Conservation (phyloP, 2,888 invertebrate species). For the Monoplex corrugatus region DNA sequence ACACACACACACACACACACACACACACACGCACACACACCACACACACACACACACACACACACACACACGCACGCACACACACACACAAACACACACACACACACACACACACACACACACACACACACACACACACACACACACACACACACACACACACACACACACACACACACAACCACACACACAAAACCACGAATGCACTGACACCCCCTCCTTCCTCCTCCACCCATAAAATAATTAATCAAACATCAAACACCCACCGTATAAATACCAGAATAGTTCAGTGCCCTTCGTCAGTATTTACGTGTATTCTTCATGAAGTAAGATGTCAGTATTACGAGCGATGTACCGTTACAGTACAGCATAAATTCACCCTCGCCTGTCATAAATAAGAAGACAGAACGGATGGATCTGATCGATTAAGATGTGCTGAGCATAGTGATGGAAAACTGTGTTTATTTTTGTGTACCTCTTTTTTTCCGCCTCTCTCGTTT, state of each 20-base stretch:
- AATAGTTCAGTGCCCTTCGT: neutral
- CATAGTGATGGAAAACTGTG: too few species aligned
- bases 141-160: constrained; percentile 26
- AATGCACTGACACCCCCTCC: neutral
- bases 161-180: neutral
- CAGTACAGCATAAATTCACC: too few species aligned
- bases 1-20: too few species aligned
- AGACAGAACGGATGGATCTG: too few species aligned
- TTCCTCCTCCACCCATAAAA: neutral
- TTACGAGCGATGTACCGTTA: neutral
- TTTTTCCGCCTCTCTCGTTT: too few species aligned
- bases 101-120: constrained; percentile 8
- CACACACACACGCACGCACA: constrained; percentile 15
- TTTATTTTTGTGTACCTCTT: too few species aligned
- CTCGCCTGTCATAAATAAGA: too few species aligned
- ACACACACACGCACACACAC: too few species aligned
- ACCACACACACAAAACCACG: neutral
- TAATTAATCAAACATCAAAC: neutral
- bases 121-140: neutral
- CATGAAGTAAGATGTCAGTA: neutral
- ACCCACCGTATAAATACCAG: neutral
- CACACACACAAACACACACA: constrained; percentile 18
- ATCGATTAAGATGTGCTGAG: too few species aligned
- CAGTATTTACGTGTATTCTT: neutral
- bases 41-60: too few species aligned